These are phyloP conservation scores for Colistium nudipinnis DNA, from an alignment of 2,113 vertebrate species.

Conservation along the genomic window DNA sequence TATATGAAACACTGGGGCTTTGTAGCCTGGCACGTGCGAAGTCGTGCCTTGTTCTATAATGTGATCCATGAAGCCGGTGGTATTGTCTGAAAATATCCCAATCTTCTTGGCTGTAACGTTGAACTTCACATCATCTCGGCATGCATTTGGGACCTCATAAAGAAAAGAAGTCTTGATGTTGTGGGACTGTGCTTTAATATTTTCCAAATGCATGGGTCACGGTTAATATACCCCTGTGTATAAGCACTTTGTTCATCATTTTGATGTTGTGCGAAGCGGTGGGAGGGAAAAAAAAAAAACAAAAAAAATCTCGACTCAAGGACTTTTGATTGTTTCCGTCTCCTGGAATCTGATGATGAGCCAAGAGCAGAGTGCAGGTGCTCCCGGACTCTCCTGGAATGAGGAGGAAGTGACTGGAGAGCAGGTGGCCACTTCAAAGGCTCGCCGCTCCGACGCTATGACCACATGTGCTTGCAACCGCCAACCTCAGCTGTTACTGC, in stretches of 20 bases:
- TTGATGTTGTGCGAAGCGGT: slow-evolving; percentile 25
- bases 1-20: neutral
- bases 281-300: no score
- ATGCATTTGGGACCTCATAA: slow-evolving; percentile 14
- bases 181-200: slow-evolving; percentile 15
- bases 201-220: neutral
- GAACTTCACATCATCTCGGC: slow-evolving; percentile 26
- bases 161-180: slow-evolving; percentile 9
- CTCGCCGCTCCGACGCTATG: slow-evolving; percentile 45
- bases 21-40: slow-evolving; percentile 3
- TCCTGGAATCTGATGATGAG: slow-evolving; percentile 48
- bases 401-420: slow-evolving; percentile 72
- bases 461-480: slow-evolving; percentile 53
- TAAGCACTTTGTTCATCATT: slow-evolving; percentile 29
- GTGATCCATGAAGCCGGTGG: slow-evolving; percentile 2
- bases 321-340: slow-evolving; percentile 43
- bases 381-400: slow-evolving; percentile 61
- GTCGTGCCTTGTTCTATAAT: slow-evolving; percentile 19
- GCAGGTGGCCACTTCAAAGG: slow-evolving; percentile 74
- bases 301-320: slow-evolving; percentile 37
- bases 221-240: neutral
- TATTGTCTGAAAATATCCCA: slow-evolving; percentile 16
- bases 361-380: slow-evolving; percentile 63
- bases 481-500: slow-evolving; percentile 55
- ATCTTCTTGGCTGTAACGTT: slow-evolving; percentile 13